Percentiles rank a stretch among this genome's conserved stretches.
phyloP scores from a whole-genome alignment of 64 coral and sea anemone genomes.

The Montipora capricornis region DNA sequence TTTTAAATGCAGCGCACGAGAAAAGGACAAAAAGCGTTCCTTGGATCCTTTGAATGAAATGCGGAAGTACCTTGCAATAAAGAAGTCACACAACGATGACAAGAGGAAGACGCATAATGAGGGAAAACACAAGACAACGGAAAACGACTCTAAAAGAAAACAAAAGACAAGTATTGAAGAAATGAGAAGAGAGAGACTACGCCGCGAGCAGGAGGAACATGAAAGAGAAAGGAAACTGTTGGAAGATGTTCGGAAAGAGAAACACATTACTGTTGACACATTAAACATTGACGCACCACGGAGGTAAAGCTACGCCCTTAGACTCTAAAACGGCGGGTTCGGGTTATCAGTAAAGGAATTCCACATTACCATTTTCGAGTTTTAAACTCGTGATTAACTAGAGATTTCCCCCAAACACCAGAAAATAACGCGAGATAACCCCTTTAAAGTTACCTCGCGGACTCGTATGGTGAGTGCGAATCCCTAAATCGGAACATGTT shows the following conservation, averaged over 20 bases:
- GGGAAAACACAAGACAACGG: slow-evolving; percentile 61
- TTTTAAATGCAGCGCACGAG: slow-evolving; percentile 42
- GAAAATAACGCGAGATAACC: no score
- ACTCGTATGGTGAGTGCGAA: no score
- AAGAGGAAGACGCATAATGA: slow-evolving; percentile 55
- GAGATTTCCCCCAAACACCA: no score
- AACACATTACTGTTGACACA: not conserved
- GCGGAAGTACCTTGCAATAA: slow-evolving; percentile 78
- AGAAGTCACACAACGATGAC: slow-evolving; percentile 59
- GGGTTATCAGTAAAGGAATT: not conserved
- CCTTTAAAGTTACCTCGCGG: no score
- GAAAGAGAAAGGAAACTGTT: slow-evolving; percentile 75
- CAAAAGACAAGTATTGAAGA: slow-evolving; percentile 87
- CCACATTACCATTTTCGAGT: not conserved
- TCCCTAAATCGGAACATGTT: no score
- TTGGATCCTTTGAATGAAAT: slow-evolving; percentile 87
- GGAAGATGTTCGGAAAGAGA: slow-evolving; percentile 54
- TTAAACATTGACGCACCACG: slow-evolving; percentile 1
- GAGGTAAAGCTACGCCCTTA: not conserved
- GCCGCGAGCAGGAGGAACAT: slow-evolving; percentile 83
- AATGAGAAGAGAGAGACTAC: slow-evolving; percentile 87
- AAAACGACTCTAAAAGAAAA: slow-evolving; percentile 9
- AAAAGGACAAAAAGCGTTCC: slow-evolving; percentile 71
- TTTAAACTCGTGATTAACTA: no score
- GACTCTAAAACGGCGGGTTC: no score